A percentile compares a stretch with the other conserved stretches of the same genome.
phyloP scores from a whole-genome alignment of 2,888 invertebrate species.

The Pachydiplax longipennis region DNA sequence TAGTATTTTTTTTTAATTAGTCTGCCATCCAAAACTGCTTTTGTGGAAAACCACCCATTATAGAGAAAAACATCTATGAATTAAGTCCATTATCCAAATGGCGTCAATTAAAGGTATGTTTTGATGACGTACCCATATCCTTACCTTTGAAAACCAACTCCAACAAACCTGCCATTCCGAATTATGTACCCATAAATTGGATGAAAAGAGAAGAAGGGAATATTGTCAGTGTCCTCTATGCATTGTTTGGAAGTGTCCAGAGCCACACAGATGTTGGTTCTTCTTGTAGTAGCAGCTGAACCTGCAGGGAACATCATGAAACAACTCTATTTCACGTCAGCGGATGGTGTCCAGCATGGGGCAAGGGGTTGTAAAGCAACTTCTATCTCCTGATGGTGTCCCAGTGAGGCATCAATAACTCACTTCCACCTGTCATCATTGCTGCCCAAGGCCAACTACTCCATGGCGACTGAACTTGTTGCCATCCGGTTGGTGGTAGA shows the following conservation, averaged over 20 bases:
- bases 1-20: neutral
- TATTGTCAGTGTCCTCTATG: neutral
- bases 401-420: slow-evolving; percentile 18
- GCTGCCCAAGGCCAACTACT: slow-evolving; percentile 37
- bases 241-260: slow-evolving; percentile 9
- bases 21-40: neutral
- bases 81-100: neutral
- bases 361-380: slow-evolving; percentile 10
- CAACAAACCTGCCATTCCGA: neutral
- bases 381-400: slow-evolving; percentile 16
- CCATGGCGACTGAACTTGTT: slow-evolving; percentile 35
- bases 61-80: neutral
- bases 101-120: slow-evolving; percentile 18
- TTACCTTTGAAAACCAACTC: neutral
- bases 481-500: slow-evolving; percentile 43
- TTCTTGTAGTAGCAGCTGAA: slow-evolving; percentile 33
- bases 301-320: slow-evolving; percentile 27
- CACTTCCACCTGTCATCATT: neutral
- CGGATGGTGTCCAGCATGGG: slow-evolving; percentile 26
- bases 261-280: slow-evolving; percentile 39
- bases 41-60: neutral
- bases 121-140: neutral
- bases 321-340: slow-evolving; percentile 14
- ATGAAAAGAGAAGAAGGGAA: neutral
- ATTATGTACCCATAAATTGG: neutral